Evolutionary conservation across 2,113 vertebrate species (phyloP), one percentile per base, ranked within the genome.

Genomic region (Solea senegalensis): DNA sequence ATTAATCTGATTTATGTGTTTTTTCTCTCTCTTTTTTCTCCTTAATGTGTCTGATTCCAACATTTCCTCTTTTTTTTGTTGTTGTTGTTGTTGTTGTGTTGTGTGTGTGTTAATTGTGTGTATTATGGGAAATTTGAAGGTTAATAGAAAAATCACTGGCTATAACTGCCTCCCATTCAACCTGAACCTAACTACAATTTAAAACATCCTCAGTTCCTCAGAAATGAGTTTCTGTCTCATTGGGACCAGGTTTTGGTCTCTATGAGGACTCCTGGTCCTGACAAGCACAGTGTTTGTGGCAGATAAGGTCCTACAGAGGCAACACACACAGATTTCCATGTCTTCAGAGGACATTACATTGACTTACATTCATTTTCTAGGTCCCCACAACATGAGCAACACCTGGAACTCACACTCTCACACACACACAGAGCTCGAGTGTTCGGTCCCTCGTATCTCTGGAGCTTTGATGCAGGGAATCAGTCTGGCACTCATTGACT

Each of bases 401-500:
- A 48, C 45, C 9, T 13, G 14, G 14, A 34, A 54, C n/a, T 14
- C 63, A 61, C 41, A 65, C 46, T 50, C 26, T 13, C 57, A 34
- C 50, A 49, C 53, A 53, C 71, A 39, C 56, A 49, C 50, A 48
- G 2, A 34, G 44, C 49, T 16, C 55, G 51, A 76, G 43, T 56
- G 73, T 64, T 28, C 55, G 51, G 77, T 27, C 66, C 14, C 74
- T 60, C 52, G 59, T 48, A 57, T 78, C 69, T 74, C 3, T 66
- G 58, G 21, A 55, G 65, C 74, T 77, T 45, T 82, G 61, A 64
- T 54, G 78, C 78, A 82, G 74, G 48, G 71, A 76, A 63, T 81
- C 81, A 82, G 82, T 72, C 82, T 65, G 72, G 64, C 45, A 43
- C 78, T 85, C 85, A 86, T 82, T 86, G 87, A 89, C 86, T 67